These are phyloP conservation scores for Reticulitermes lucifugus DNA, from an alignment of 2,888 invertebrate species.

Conservation along the genomic window DNA sequence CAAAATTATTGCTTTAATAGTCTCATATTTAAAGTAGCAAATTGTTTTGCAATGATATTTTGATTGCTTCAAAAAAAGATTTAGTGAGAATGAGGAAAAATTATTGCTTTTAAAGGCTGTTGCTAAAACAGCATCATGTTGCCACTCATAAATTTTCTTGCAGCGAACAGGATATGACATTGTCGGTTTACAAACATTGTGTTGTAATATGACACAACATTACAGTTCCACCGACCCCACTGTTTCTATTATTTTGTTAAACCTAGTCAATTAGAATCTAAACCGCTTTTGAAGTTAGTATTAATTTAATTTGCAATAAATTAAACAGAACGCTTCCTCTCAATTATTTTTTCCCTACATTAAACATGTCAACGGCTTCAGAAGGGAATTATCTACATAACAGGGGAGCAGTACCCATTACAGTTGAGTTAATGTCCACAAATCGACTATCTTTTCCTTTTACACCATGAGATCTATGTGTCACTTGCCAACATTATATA, in stretches of 20 bases:
- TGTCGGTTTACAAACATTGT: background rate
- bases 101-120: conserved; percentile 38
- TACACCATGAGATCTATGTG: background rate
- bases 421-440: background rate
- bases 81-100: conserved; percentile 30
- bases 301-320: conserved; percentile 39
- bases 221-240: background rate
- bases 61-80: conserved; percentile 36
- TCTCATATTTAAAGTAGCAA: conserved; percentile 35
- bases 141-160: conserved; percentile 32
- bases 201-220: background rate
- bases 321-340: background rate
- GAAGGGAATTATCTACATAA: background rate
- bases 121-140: conserved; percentile 33
- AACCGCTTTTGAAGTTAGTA: conserved; percentile 19
- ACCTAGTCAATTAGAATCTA: conserved; percentile 33
- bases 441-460: conserved; percentile 30
- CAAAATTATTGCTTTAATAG: conserved; percentile 3
- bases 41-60: conserved; percentile 41
- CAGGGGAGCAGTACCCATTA: background rate
- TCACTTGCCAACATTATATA: conserved; percentile 21
- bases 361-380: conserved; percentile 38
- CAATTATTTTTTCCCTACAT: conserved; percentile 41
- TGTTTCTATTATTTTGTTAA: conserved; percentile 7
- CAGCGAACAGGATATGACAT: background rate